Evolutionary conservation across 2,797 vertebrate species (phyloP), one percentile per base, ranked within the genome.

Genomic region (Avahi laniger): DNA sequence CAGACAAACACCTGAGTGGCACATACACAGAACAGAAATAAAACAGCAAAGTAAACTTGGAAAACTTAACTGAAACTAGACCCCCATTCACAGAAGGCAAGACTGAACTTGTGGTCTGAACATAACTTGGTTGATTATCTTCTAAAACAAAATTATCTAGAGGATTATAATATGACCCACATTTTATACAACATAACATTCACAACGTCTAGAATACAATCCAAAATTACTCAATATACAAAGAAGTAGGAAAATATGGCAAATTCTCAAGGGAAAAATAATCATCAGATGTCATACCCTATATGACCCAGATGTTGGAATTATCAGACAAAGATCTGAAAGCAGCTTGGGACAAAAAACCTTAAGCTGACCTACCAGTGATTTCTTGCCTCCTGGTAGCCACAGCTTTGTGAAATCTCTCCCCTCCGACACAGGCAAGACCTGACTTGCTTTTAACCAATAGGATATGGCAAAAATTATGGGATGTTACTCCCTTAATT

Each of bases 311-410:
- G 26, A 86, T 82, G 33, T 52, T 92, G n/a, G 48, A 88, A 86
- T 89, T 95, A 93, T 70, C 57, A 70, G 63, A 67, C 69, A 89
- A 93, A 84, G 13, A 76, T 14, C 50, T 93, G 46, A 96, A 93
- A 89, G 59, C 14, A 86, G 30, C n/a, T 86, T 91, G 18, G 38
- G 48, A 18, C 15, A 95, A 92, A 86, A 92, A 22, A 89, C 15
- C n/a, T 9, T 83, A 86, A 72, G 15, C 73, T 59, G 15, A 82
- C 69, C 9, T 93, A 67, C n/a, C 46, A 93, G 65, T 80, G 30
- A 92, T 89, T 78, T 86, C 70, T 82, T 92, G 50, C 73, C 54
- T 86, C 63, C 35, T 73, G 41, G 52, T 89, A 89, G 28, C 22
- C 26, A 89, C 10, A 70, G 41, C 41, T 95, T 89, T 89, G 33